phyloP scores from a whole-genome alignment of 2,888 invertebrate genomes.

The Sarcophaga variegata region DNA sequence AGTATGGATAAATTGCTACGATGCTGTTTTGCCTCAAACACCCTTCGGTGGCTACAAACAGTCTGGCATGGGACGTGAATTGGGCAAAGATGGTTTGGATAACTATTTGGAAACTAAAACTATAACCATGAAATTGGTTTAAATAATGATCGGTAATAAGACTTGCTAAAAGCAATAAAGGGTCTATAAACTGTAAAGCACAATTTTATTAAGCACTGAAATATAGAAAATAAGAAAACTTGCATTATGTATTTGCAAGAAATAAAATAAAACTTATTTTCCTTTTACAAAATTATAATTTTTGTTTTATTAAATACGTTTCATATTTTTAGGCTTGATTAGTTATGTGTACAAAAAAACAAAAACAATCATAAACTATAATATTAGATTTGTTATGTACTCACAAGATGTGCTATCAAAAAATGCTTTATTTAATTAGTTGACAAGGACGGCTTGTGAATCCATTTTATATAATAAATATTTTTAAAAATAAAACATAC shows the following conservation, averaged over 20 bases:
- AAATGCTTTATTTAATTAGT: too few species aligned
- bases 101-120: conserved; percentile 91
- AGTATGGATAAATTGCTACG: conserved; percentile 86
- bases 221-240: conserved; percentile 29
- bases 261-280: not conserved
- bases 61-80: conserved; percentile 92
- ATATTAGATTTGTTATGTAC: not conserved
- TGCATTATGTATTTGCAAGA: conserved; percentile 7
- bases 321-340: conserved; percentile 39
- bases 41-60: conserved; percentile 95
- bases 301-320: conserved; percentile 40
- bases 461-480: too few species aligned
- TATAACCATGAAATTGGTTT: conserved; percentile 84
- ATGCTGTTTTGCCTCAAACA: conserved; percentile 84
- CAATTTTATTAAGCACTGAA: conserved; percentile 16
- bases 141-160: conserved; percentile 39
- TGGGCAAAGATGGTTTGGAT: conserved; percentile 90
- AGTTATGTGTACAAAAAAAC: conserved; percentile 13
- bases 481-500: too few species aligned
- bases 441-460: too few species aligned
- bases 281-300: conserved; percentile 29
- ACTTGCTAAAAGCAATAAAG: not conserved
- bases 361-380: conserved; percentile 23
- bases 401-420: too few species aligned
- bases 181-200: not conserved